A percentile compares a stretch with the other conserved stretches of the same genome.
These are phyloP conservation scores for Leptinotarsa texana DNA, from an alignment of 1,140 invertebrate species.

Conservation along the genomic window DNA sequence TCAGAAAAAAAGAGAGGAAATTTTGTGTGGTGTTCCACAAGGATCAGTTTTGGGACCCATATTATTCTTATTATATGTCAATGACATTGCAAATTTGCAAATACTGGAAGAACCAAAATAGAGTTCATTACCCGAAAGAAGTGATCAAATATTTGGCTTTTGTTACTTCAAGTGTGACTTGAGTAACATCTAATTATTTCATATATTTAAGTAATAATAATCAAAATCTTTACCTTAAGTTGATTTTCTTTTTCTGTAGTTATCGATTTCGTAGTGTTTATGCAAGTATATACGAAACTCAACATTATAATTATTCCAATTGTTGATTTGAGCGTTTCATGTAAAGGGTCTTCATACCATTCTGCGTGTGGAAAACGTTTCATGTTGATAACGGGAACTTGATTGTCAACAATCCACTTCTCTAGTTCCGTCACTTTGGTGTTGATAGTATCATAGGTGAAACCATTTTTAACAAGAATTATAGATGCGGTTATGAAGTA, in stretches of 20 bases:
- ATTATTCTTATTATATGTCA: too few species aligned
- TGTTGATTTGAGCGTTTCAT: constrained; percentile 68
- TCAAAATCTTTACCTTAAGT: constrained; percentile 59
- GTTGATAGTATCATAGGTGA: background rate
- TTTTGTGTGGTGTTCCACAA: too few species aligned
- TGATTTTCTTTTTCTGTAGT: constrained; percentile 68
- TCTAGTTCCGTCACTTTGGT: background rate
- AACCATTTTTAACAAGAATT: constrained; percentile 50
- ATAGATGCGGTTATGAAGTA: constrained; percentile 65
- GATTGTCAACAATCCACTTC: background rate
- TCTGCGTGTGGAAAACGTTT: constrained; percentile 76
- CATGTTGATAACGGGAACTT: constrained; percentile 56
- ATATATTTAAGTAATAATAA: background rate
- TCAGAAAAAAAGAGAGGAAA: too few species aligned
- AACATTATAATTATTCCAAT: constrained; percentile 77
- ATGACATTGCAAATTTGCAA: too few species aligned
- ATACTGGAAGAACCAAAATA: too few species aligned
- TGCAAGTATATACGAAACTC: constrained; percentile 76
- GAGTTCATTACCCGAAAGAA: too few species aligned
- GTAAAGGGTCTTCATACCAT: constrained; percentile 73
- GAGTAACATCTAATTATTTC: background rate
- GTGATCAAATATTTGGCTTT: background rate
- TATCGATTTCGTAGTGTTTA: constrained; percentile 75
- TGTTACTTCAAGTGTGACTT: background rate
- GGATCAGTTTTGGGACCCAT: too few species aligned